Conservation (phyloP, 2,113 vertebrate species). For the Corvus hawaiiensis region DNA sequence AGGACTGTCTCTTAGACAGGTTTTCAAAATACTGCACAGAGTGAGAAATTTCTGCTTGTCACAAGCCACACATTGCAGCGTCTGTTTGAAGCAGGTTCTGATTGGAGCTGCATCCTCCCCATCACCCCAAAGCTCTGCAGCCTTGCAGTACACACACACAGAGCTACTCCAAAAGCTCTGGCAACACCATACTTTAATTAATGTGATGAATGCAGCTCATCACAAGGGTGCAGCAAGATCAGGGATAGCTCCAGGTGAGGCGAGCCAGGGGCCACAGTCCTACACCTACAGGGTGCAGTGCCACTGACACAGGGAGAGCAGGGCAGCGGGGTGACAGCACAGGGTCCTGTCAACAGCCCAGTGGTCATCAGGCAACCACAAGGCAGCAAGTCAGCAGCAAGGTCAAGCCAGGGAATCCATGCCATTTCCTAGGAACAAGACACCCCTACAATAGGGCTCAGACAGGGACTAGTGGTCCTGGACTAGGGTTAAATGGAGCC, state of each 20-base stretch:
- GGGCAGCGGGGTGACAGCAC: background rate
- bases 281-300: background rate
- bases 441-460: background rate
- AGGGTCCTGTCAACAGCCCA: background rate
- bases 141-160: background rate
- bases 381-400: background rate
- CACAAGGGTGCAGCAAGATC: background rate
- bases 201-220: background rate
- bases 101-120: background rate
- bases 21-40: background rate
- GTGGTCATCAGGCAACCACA: background rate
- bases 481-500: background rate
- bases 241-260: background rate
- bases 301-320: background rate
- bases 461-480: background rate
- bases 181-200: background rate
- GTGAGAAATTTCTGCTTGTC: background rate
- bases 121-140: background rate
- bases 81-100: background rate
- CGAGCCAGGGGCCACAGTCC: rapidly evolving
- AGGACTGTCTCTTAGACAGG: background rate
- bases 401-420: background rate
- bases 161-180: background rate
- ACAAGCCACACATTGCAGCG: background rate
- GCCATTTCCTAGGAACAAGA: background rate